Percentiles rank a stretch among this genome's conserved stretches.
These are phyloP conservation scores for Hirtodrosophila alboralis DNA, from an alignment of 2,888 invertebrate genomes.

Conservation along the genomic window DNA sequence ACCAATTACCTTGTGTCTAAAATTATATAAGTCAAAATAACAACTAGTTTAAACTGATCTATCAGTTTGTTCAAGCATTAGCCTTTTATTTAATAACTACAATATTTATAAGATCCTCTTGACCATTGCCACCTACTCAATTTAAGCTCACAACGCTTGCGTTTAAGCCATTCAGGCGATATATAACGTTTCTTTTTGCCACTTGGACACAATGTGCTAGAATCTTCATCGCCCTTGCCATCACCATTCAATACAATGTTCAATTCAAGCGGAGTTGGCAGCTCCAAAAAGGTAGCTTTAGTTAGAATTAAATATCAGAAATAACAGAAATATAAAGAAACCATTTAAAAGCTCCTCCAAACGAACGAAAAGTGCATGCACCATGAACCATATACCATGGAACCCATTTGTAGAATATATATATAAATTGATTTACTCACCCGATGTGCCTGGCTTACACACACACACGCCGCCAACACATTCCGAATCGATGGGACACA, in stretches of 20 bases:
- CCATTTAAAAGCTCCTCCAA: constrained; percentile 6
- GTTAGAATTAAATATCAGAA: constrained; percentile 14
- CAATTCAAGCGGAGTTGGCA: constrained; percentile 52
- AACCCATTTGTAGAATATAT: constrained; percentile 14
- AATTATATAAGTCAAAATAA: too few species aligned
- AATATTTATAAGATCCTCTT: background rate
- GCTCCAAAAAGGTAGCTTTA: constrained; percentile 66
- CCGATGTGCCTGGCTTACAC: constrained; percentile 84
- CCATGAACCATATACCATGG: constrained; percentile 39
- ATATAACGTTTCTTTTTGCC: constrained; percentile 82
- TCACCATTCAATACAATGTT: constrained; percentile 15
- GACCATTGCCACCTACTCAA: constrained; percentile 71
- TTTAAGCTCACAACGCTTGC: constrained; percentile 82
- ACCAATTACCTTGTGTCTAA: too few species aligned
- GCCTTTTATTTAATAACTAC: background rate
- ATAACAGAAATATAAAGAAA: constrained; percentile 10
- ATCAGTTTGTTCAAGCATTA: too few species aligned
- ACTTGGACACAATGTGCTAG: constrained; percentile 50
- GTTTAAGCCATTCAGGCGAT: constrained; percentile 83
- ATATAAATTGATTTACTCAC: constrained; percentile 64
- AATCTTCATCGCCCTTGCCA: constrained; percentile 1
- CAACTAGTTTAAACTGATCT: too few species aligned
- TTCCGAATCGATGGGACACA: constrained; percentile 88
- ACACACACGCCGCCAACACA: constrained; percentile 86
- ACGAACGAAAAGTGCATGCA: constrained; percentile 37